phyloP scores from a whole-genome alignment of 2,113 vertebrate genomes.

The Cryptotis parvus region DNA sequence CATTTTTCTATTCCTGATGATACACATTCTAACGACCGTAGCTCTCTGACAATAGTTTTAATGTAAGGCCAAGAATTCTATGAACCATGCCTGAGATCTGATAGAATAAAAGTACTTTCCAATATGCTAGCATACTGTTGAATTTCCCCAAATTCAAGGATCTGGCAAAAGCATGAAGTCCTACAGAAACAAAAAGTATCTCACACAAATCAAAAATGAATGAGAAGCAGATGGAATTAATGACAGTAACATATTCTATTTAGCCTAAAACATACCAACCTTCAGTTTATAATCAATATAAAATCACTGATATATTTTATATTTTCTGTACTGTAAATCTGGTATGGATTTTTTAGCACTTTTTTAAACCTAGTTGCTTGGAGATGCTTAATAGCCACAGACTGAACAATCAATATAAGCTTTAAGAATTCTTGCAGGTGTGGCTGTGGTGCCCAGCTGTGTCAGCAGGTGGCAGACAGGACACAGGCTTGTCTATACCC shows the following conservation, averaged over 20 bases:
- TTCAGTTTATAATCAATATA: background rate
- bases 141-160: background rate
- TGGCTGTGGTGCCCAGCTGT: no score
- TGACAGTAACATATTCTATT: background rate
- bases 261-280: background rate
- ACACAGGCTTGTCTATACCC: no score
- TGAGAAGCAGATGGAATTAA: background rate
- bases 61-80: slow-evolving; percentile 44
- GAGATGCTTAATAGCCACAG: no score
- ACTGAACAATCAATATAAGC: background rate
- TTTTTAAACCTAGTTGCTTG: no score
- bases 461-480: no score
- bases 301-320: background rate
- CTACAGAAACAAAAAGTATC: background rate
- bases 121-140: background rate
- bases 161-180: background rate
- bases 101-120: slow-evolving; percentile 33
- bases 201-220: background rate
- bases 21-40: slow-evolving; percentile 65
- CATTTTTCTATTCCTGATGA: slow-evolving; percentile 63
- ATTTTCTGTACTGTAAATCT: background rate
- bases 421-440: background rate
- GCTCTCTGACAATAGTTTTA: slow-evolving; percentile 21
- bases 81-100: background rate
- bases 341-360: no score